Evolutionary conservation across 1,140 invertebrate genomes (phyloP), one percentile per base, ranked within the genome.

Genomic region (Anastatus disparis): DNA sequence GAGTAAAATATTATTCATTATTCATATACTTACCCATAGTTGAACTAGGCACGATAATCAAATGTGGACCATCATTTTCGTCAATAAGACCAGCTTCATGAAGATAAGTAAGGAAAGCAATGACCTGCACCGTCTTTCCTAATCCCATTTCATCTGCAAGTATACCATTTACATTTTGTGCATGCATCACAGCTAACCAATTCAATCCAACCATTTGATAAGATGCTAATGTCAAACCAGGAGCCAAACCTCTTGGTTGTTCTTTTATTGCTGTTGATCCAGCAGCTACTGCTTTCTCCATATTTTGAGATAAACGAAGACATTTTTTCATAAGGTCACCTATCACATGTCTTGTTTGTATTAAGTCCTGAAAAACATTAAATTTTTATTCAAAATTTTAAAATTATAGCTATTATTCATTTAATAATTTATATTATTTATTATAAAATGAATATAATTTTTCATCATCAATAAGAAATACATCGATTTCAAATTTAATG

Each of bases 161-260:
- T 75, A 98, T 98, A n/a, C 94, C 95, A 84, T 97, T 98, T 2
- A 98, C 90, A 31, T 93, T 90, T 75, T 97, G 94, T 27, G 91
- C 89, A 79, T 97, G 93, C 87, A 99, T 91, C 2, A 98, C 90
- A 0, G 92, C 90, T 0, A 99, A 84, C 97, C 97, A 99, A 82
- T 98, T 98, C 0, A 99, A 86, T 8, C 97, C 97, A 24, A 98
- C 91, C 84, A 98, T 88, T 87, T 98, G 97, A 84, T 98, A 98
- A 17, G 91, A 89, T 7, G 95, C 92, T 72, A 98, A 86, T 77
- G 89, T 91, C 66, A 93, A 85, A 40, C 90, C 91, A 77, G 72
- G 78, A 35, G 77, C 72, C 56, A 86, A 72, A 71, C 69, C 73
- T 22, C 75, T 74, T 1, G 93, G 93, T 75, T 94, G 93, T 22